Percentiles rank a stretch among this genome's conserved stretches.
These are phyloP conservation scores for Lacerta bilineata DNA, from an alignment of 2,797 vertebrate species.

Conservation along the genomic window DNA sequence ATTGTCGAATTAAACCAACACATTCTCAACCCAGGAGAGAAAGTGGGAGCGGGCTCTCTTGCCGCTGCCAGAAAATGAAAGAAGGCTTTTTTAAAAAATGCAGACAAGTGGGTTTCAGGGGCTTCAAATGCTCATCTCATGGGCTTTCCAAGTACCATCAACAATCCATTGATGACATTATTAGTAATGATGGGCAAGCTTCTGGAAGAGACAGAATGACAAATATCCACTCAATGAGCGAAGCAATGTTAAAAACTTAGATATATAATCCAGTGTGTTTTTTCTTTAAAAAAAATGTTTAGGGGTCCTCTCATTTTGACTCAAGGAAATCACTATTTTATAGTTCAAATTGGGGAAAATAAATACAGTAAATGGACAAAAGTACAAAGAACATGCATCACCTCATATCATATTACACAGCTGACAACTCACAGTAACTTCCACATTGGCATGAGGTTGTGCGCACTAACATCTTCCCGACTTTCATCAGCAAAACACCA, in stretches of 20 bases:
- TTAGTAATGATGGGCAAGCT: neutral
- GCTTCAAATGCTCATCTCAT: slow-evolving; percentile 1
- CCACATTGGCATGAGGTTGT: no score
- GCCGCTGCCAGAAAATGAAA: neutral
- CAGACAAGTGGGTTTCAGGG: neutral
- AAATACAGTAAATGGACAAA: no score
- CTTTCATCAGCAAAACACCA: no score
- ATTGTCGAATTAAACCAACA: slow-evolving; percentile 28
- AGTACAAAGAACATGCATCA: no score
- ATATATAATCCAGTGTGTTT: no score
- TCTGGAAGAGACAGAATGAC: neutral
- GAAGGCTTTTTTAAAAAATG: slow-evolving; percentile 11
- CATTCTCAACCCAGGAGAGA: slow-evolving; percentile 21
- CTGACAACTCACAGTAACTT: no score
- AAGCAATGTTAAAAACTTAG: neutral
- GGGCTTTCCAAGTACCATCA: neutral
- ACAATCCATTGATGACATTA: neutral
- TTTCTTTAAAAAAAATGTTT: no score
- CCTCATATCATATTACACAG: no score
- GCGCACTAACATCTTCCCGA: no score
- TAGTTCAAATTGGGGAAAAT: no score
- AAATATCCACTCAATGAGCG: neutral
- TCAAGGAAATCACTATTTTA: no score
- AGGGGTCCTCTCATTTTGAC: no score
- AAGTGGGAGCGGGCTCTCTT: neutral